A percentile compares a stretch with the other conserved stretches of the same genome.
phyloP scores from a whole-genome alignment of 2,113 vertebrate species.

The Thomomys bottae region DNA sequence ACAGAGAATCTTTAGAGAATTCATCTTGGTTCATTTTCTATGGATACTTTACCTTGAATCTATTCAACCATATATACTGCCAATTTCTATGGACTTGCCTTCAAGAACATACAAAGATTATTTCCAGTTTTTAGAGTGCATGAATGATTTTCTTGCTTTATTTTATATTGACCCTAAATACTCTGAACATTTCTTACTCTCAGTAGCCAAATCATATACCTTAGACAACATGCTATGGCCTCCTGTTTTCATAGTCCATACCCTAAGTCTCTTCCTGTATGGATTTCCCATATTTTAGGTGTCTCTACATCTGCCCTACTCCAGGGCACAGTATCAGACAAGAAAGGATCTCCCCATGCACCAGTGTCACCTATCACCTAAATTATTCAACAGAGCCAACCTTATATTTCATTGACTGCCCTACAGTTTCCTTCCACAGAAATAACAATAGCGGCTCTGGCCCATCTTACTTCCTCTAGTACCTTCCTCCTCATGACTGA shows the following conservation, averaged over 20 bases:
- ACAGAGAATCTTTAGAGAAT: neutral
- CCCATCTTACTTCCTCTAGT: too few relatives aligned
- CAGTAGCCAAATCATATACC: too few relatives aligned
- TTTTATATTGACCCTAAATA: neutral
- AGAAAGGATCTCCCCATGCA: neutral
- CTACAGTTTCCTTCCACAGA: neutral
- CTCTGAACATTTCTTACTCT: neutral
- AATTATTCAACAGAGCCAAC: neutral
- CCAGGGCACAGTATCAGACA: neutral
- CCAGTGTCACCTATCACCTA: neutral
- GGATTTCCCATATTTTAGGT: neutral
- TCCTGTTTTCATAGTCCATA: neutral
- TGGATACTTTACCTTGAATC: neutral
- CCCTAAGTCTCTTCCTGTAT: neutral
- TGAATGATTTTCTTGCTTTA: neutral
- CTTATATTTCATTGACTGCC: neutral
- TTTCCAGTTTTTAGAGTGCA: neutral
- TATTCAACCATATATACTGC: neutral
- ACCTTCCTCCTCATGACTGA: neutral
- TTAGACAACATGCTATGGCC: neutral
- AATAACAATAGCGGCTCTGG: neutral
- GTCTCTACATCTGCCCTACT: neutral
- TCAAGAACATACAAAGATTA: neutral
- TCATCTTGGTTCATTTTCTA: too few relatives aligned
- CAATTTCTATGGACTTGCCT: neutral